Evolutionary conservation across 2,888 invertebrate species (phyloP).

Genomic region (Dicranocentrus wangi): DNA sequence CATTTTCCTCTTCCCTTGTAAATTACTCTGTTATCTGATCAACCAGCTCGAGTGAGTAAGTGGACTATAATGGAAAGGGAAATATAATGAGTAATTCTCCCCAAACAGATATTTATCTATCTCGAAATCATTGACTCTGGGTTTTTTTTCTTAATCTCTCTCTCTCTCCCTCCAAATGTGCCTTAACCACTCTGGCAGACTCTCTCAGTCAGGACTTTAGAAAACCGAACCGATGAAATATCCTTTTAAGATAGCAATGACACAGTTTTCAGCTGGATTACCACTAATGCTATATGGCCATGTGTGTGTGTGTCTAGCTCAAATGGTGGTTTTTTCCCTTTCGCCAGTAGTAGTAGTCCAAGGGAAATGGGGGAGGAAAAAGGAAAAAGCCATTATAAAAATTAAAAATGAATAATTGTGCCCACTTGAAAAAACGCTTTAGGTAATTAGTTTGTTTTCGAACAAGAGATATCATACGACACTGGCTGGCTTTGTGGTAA

Average conservation of each 20-base stretch:
- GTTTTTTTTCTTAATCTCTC: background rate
- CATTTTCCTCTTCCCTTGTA: conserved; percentile 31
- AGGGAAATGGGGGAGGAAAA: background rate
- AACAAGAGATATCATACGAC: background rate
- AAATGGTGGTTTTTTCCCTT: background rate
- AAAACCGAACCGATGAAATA: background rate
- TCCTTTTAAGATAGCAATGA: conserved; percentile 1
- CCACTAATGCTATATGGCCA: background rate
- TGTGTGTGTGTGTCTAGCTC: background rate
- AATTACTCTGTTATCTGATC: conserved; percentile 61
- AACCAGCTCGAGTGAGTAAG: conserved; percentile 29
- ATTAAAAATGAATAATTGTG: conserved; percentile 59
- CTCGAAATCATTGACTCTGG: background rate
- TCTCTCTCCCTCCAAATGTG: too few species aligned
- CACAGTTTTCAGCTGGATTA: conserved; percentile 31
- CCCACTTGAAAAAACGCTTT: conserved; percentile 49
- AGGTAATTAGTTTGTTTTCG: conserved; percentile 39
- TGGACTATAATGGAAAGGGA: conserved; percentile 30
- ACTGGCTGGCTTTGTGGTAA: background rate
- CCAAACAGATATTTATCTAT: conserved; percentile 27
- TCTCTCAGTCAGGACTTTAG: too few species aligned
- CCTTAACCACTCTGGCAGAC: too few species aligned
- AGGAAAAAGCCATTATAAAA: conserved; percentile 39
- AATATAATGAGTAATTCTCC: conserved; percentile 38
- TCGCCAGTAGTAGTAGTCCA: too few species aligned